Conservation (phyloP, 2,113 vertebrate genomes). For the Gobio gobio region DNA sequence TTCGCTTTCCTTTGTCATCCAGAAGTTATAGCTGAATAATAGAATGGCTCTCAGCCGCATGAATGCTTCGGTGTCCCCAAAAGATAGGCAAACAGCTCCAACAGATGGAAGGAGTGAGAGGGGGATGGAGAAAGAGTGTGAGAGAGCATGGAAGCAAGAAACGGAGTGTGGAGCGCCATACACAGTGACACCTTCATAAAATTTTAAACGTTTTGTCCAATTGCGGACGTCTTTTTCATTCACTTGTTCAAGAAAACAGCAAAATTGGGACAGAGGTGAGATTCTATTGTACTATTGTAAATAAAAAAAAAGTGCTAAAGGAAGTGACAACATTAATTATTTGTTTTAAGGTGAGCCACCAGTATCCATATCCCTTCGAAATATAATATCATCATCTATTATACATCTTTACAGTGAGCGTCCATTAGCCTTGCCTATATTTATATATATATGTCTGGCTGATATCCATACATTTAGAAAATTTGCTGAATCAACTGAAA, state of each 20-base stretch:
- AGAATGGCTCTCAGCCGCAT: constrained; percentile 47
- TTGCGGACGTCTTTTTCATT: constrained; percentile 43
- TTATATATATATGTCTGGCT: constrained; percentile 39
- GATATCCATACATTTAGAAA: constrained; percentile 15
- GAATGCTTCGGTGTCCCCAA: constrained; percentile 41
- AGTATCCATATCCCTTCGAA: constrained; percentile 57
- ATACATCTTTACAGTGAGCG: constrained; percentile 57
- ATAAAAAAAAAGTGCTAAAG: constrained; percentile 57
- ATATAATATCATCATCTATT: constrained; percentile 64
- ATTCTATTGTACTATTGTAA: constrained; percentile 60
- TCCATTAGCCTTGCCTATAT: constrained; percentile 48
- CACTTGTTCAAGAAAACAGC: constrained; percentile 57
- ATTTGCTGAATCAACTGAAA: constrained; percentile 44
- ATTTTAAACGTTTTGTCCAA: constrained; percentile 60
- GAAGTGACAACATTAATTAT: constrained; percentile 64
- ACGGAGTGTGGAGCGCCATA: constrained; percentile 46
- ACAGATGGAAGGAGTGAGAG: constrained; percentile 55
- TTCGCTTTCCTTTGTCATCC: constrained; percentile 34
- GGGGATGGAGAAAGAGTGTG: constrained; percentile 53
- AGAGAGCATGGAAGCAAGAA: constrained; percentile 55
- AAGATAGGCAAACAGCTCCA: constrained; percentile 48
- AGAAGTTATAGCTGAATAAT: constrained; percentile 53
- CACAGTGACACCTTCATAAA: constrained; percentile 67
- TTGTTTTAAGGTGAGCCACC: constrained; percentile 58
- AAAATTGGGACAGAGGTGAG: constrained; percentile 57